Conservation (phyloP, 1,140 invertebrate genomes). For the Procambarus clarkii region DNA sequence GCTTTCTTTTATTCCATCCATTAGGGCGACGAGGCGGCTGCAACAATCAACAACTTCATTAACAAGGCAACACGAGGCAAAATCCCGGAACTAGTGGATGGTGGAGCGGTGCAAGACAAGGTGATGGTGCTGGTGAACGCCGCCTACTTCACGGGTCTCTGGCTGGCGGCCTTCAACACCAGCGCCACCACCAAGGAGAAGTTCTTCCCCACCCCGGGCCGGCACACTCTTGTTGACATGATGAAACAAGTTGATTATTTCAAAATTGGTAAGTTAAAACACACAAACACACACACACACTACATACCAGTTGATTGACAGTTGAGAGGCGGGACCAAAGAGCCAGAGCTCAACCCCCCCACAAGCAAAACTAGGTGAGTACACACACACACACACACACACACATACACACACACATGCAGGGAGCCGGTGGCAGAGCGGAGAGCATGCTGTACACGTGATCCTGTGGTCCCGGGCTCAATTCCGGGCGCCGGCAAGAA, state of each 20-base stretch:
- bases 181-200: slow-evolving; percentile 76
- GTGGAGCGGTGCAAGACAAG: slow-evolving; percentile 75
- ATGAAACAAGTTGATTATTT: not conserved
- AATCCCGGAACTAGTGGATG: slow-evolving; percentile 72
- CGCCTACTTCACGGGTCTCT: slow-evolving; percentile 90
- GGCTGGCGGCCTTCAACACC: slow-evolving; percentile 82
- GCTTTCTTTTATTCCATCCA: no score
- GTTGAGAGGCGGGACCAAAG: no score
- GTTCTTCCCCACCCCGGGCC: not conserved
- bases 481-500: no score
- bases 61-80: slow-evolving; percentile 8
- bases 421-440: no score
- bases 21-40: not conserved
- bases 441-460: no score
- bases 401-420: no score
- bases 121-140: slow-evolving; percentile 86
- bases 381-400: no score
- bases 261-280: slow-evolving; percentile 1
- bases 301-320: no score
- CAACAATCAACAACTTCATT: slow-evolving; percentile 13
- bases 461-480: no score
- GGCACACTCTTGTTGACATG: not conserved
- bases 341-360: no score
- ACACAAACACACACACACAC: no score
- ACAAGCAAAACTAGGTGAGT: no score